A percentile compares a stretch with the other conserved stretches of the same genome.
phyloP scores from a whole-genome alignment of 2,113 vertebrate species.

The Cairina moschata region DNA sequence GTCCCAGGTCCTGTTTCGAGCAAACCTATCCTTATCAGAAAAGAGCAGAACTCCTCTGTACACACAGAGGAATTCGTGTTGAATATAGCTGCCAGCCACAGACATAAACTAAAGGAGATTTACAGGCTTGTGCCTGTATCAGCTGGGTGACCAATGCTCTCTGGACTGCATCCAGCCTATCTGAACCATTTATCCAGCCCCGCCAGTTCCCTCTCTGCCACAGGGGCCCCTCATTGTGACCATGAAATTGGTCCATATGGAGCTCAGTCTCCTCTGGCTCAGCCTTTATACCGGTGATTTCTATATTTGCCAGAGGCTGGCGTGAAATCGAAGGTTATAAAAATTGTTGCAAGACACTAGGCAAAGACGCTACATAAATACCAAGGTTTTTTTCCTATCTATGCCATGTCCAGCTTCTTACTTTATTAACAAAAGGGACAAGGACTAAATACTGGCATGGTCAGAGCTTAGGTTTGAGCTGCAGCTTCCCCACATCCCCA shows the following conservation, averaged over 20 bases:
- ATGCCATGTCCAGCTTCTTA: neutral
- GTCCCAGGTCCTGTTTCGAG: neutral
- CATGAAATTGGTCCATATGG: neutral
- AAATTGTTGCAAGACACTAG: neutral
- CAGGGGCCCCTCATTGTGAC: neutral
- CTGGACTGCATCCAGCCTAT: neutral
- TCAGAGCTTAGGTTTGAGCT: neutral
- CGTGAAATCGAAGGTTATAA: neutral
- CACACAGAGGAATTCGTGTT: neutral
- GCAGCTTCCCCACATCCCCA: neutral
- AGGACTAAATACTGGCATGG: neutral
- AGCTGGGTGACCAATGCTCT: neutral
- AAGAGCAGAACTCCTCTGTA: neutral
- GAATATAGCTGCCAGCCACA: neutral
- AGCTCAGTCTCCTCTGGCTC: too few species aligned
- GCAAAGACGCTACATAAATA: neutral
- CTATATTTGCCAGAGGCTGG: neutral
- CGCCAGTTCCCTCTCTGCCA: neutral
- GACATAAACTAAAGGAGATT: neutral
- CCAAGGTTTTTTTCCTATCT: neutral
- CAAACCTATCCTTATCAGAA: neutral
- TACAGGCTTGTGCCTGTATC: neutral
- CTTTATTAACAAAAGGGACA: neutral
- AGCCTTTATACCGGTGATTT: neutral
- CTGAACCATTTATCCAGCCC: neutral